Percentiles rank a stretch among this genome's conserved stretches.
Conservation (phyloP, 2,113 vertebrate species). For the Cryptomyrus ogoouensis region DNA sequence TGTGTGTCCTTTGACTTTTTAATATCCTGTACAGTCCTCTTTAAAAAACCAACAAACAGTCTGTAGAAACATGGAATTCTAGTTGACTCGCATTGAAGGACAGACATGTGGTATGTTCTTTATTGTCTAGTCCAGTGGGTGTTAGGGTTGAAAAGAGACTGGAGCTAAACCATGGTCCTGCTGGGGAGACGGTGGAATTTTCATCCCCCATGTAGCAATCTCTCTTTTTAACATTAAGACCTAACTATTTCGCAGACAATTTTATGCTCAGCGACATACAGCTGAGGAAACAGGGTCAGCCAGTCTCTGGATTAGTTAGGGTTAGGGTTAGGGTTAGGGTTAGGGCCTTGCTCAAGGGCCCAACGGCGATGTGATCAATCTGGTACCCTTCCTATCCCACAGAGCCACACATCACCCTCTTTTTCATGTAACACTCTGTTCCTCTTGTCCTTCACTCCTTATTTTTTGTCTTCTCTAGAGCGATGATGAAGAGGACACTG, state of each 20-base stretch:
- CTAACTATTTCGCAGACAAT: not conserved
- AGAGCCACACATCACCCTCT: not conserved
- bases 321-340: no score
- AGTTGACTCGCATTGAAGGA: not conserved
- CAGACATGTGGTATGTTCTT: not conserved
- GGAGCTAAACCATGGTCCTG: not conserved
- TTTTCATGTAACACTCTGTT: not conserved
- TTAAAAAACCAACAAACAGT: not conserved
- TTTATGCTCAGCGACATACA: not conserved
- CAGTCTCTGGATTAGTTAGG: not conserved
- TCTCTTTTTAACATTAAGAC: not conserved
- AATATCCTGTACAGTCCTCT: not conserved
- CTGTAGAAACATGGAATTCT: not conserved
- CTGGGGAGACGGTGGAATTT: not conserved
- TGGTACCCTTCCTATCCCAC: not conserved
- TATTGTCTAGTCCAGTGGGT: not conserved
- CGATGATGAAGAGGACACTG: slow-evolving; percentile 80
- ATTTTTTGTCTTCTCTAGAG: slow-evolving; percentile 62
- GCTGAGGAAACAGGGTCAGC: not conserved
- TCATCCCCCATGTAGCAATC: not conserved
- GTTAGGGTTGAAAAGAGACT: not conserved
- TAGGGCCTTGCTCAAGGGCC: not conserved
- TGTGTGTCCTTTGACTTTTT: not conserved
- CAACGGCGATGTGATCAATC: not conserved
- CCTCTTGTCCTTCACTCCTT: not conserved